Evolutionary conservation across 2,797 vertebrate species (phyloP), one percentile per base, ranked within the genome.

Genomic region (Pyrocephalus nanus): DNA sequence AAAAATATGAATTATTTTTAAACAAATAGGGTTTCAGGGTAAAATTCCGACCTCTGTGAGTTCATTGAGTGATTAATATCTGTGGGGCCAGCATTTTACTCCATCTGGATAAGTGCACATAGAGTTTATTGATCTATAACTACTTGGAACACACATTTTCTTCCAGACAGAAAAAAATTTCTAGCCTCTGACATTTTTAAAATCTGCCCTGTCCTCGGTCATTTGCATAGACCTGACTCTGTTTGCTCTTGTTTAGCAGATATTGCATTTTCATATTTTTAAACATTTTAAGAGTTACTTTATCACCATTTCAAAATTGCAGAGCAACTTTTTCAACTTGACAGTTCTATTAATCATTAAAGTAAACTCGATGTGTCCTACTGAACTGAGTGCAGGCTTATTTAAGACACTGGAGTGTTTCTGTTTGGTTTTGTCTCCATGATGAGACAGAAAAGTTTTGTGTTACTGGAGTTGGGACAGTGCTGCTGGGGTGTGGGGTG

Each of bases 1-100:
- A 95, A 50, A 90, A 88, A 86, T 21, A 67, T 36, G 32, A 87
- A 32, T 58, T 88, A 61, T 85, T 93, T 94, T 84, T n/a, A 7
- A 1, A 40, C 65, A 87, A 85, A 83, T 45, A 83, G 26, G 47
- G 15, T 61, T n/a, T 90, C 38, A 19, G 78, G 45, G 30, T 90
- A 80, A 88, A 79, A 82, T 20, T 72, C 71, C 83, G 69, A 85
- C 81, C 77, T 48, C 25, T 12, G 45, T 74, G 71, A 85, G 65
- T 94, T 91, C 34, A 82, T 11, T 61, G 81, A 67, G 21, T 93
- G 67, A 92, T 86, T 89, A 80, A 71, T 18, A 16, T 86, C 65
- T 74, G 17, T 54, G 50, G n/a, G 81, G 36, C 11, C 50, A 88
- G 38, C 30, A 55, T 72, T 90, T 69, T 65, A 70, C 34, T 77